These are phyloP conservation scores for Agrenia bidenticulata DNA, from an alignment of 2,888 invertebrate genomes.

Conservation along the genomic window DNA sequence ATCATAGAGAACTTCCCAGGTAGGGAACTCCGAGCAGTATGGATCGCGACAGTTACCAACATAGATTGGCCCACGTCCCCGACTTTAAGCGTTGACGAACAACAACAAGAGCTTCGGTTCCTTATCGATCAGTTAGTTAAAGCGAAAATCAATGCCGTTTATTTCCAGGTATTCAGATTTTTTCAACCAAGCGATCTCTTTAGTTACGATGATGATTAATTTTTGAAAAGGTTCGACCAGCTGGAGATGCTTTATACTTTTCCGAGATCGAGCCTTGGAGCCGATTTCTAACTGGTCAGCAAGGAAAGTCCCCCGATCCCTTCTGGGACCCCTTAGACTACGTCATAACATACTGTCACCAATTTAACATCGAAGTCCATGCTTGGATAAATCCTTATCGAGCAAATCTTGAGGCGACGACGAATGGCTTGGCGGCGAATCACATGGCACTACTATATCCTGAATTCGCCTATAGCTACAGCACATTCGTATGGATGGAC, in stretches of 20 bases:
- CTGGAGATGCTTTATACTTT: constrained; percentile 45
- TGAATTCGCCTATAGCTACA: constrained; percentile 38
- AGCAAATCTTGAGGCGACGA: constrained; percentile 31
- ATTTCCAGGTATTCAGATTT: constrained; percentile 39
- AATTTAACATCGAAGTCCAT: constrained; percentile 44
- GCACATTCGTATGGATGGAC: constrained; percentile 47
- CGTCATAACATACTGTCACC: constrained; percentile 40
- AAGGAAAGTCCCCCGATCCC: constrained; percentile 39
- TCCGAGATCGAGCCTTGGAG: constrained; percentile 50
- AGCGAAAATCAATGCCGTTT: constrained; percentile 43
- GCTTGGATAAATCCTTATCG: constrained; percentile 51
- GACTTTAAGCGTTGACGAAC: constrained; percentile 27
- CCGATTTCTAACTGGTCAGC: constrained; percentile 40
- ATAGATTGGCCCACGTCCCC: constrained; percentile 47
- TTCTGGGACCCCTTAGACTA: constrained; percentile 45
- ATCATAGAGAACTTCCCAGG: constrained; percentile 40
- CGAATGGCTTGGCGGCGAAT: constrained; percentile 34
- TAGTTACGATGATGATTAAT: neutral
- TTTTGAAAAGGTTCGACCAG: constrained; percentile 36
- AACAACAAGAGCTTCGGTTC: constrained; percentile 26
- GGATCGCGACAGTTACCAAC: constrained; percentile 46
- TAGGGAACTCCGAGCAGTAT: constrained; percentile 42
- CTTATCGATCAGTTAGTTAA: constrained; percentile 32
- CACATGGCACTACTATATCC: constrained; percentile 45
- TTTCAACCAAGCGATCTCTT: neutral